These are phyloP conservation scores for Celastrina argiolus DNA, from an alignment of 2,888 invertebrate genomes.

Conservation along the genomic window DNA sequence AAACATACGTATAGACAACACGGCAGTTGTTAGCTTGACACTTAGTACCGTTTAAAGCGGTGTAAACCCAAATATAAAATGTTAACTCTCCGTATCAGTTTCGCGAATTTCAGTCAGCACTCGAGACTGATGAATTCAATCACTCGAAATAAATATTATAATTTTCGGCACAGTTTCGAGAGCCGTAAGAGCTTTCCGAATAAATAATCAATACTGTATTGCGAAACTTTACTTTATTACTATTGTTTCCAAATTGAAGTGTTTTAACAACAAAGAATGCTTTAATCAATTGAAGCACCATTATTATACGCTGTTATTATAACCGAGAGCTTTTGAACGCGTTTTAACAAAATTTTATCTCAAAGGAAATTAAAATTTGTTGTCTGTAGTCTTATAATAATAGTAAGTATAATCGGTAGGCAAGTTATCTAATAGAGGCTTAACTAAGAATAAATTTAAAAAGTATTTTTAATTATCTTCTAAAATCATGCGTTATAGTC, in stretches of 20 bases:
- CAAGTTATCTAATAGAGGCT: background rate
- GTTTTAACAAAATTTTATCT: background rate
- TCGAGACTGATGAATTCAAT: background rate
- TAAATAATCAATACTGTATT: constrained; percentile 13
- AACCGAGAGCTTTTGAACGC: background rate
- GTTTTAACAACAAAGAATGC: background rate
- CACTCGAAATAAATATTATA: constrained; percentile 19
- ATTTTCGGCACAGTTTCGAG: constrained; percentile 16
- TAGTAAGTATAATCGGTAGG: background rate
- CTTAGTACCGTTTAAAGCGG: constrained; percentile 8
- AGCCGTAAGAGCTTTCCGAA: constrained; percentile 5
- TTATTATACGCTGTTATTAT: constrained; percentile 11
- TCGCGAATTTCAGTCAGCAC: constrained; percentile 7
- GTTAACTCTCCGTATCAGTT: constrained; percentile 3
- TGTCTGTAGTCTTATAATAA: background rate
- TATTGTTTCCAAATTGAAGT: background rate
- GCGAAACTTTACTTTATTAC: background rate
- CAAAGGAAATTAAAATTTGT: background rate
- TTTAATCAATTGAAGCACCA: constrained; percentile 9
- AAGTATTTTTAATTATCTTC: background rate
- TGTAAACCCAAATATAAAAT: background rate
- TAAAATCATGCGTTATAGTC: background rate
- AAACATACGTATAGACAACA: background rate
- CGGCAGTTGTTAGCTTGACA: constrained; percentile 4
- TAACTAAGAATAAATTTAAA: background rate